Evolutionary conservation across 1,140 invertebrate genomes (phyloP), one percentile per base, ranked within the genome.

Genomic region (Scaptomyza graminum): DNA sequence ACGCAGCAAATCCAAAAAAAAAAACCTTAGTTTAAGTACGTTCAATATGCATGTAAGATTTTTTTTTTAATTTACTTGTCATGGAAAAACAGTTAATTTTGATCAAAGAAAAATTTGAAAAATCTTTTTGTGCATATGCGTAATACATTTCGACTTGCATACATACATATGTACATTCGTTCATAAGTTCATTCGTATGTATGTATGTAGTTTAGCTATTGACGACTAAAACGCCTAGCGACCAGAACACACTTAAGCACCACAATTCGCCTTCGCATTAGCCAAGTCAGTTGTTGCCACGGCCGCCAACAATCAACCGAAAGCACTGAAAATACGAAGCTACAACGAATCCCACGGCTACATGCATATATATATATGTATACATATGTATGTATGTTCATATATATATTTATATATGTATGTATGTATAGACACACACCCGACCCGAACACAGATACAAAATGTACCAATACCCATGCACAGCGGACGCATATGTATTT

Each of bases 271-370:
- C 57, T 74, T 68, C 56, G 57, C 63, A 62, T 81, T 84, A 84
- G 78, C 78, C 80, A 77, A 70, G 74, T 73, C 65, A 67, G 71
- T 68, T 70, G 60, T 74, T 77, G 65, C 74, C 70, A 74, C 74
- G 74, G 82, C 81, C 81, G 81, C 78, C 81, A 87, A 81, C 77
- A 77, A 78, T 85, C 79, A 85, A 77, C 69, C 82, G 81, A 84
- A 75, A 74, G 69, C 69, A 83, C 73, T 72, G 68, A 79, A 75
- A 74, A 77, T 71, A 85, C 77, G 74, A 77, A 84, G 69, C 73
- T 79, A 85, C 74, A 67, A 76, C 79, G 82, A 87, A 88, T 82
- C 79, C 83, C 71, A 69, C 81, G 43, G 70, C 75, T 77, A 80
- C 81, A 52, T 70, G 4, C 18, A 60, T 57, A 47, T 43, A 54